phyloP scores from a whole-genome alignment of 1,140 invertebrate species.

The Sycophila sp. region DNA sequence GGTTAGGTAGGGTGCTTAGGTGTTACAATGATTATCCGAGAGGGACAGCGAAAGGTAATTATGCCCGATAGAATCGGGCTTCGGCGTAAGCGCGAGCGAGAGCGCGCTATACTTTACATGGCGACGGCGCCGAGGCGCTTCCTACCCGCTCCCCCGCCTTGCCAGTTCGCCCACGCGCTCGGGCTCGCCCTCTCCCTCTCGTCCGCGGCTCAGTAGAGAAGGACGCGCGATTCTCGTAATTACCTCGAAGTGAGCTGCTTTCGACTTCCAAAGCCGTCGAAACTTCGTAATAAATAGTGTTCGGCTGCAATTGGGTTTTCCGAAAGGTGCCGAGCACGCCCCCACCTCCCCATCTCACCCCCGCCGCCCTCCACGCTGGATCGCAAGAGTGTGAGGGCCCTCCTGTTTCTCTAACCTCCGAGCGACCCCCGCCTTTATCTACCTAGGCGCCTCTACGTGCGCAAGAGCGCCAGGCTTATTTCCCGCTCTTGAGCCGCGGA shows the following conservation, averaged over 20 bases:
- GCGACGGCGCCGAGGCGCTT: constrained; percentile 44
- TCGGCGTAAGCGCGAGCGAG: constrained; percentile 50
- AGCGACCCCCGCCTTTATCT: background rate
- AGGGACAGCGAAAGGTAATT: constrained; percentile 66
- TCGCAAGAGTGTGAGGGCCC: background rate
- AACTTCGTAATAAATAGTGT: constrained; percentile 66
- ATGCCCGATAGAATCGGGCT: constrained; percentile 62
- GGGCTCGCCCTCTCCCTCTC: background rate
- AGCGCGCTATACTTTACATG: constrained; percentile 59
- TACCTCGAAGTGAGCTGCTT: constrained; percentile 65
- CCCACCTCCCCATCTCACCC: background rate
- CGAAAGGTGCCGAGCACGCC: constrained; percentile 36
- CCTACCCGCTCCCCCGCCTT: background rate
- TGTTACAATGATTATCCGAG: constrained; percentile 68
- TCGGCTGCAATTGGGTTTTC: constrained; percentile 60
- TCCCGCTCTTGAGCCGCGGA: background rate
- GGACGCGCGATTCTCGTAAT: constrained; percentile 61
- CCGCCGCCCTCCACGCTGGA: background rate
- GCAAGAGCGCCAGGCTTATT: background rate
- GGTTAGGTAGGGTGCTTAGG: constrained; percentile 66
- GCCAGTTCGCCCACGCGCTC: constrained; percentile 29
- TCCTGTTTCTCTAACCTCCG: no score
- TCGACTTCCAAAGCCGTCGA: constrained; percentile 64
- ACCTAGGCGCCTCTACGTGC: background rate
- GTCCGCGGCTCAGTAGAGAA: constrained; percentile 31